These are phyloP conservation scores for Drymodes brunneopygia DNA, from an alignment of 2,113 vertebrate genomes.

Conservation along the genomic window DNA sequence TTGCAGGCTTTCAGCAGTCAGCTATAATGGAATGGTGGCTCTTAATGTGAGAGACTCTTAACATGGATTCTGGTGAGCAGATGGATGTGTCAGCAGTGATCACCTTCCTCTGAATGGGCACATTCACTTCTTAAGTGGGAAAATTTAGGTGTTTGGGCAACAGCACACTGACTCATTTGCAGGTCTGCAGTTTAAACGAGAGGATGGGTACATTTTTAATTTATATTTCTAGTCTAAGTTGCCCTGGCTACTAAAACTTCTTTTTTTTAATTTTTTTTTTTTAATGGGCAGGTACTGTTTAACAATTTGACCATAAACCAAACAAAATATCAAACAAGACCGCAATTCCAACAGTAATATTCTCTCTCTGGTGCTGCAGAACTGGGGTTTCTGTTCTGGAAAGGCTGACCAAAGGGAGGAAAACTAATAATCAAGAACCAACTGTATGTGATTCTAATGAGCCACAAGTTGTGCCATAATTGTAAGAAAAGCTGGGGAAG, in stretches of 20 bases:
- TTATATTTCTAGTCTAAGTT: not conserved
- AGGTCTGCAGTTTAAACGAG: not conserved
- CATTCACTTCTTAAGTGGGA: not conserved
- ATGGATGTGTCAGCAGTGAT: not conserved
- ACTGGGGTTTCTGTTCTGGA: not conserved
- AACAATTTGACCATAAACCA: not conserved
- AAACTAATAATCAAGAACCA: not conserved
- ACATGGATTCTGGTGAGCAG: not conserved
- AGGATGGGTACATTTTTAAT: not conserved
- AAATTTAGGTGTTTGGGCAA: not conserved
- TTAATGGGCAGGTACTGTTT: not conserved
- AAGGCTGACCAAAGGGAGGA: not conserved
- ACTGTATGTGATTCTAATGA: not conserved
- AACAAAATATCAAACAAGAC: not conserved
- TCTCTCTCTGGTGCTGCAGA: not conserved
- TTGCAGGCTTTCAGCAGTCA: not conserved
- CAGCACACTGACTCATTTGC: not conserved
- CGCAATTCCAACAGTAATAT: accelerated
- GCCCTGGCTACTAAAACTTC: not conserved
- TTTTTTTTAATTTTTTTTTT: too few species aligned
- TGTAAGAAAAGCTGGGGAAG: not conserved
- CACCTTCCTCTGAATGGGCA: not conserved
- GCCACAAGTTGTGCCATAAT: not conserved
- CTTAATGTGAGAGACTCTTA: not conserved
- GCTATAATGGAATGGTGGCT: not conserved